Conservation (phyloP, 1,140 invertebrate species). For the Luehdorfia chinensis region DNA sequence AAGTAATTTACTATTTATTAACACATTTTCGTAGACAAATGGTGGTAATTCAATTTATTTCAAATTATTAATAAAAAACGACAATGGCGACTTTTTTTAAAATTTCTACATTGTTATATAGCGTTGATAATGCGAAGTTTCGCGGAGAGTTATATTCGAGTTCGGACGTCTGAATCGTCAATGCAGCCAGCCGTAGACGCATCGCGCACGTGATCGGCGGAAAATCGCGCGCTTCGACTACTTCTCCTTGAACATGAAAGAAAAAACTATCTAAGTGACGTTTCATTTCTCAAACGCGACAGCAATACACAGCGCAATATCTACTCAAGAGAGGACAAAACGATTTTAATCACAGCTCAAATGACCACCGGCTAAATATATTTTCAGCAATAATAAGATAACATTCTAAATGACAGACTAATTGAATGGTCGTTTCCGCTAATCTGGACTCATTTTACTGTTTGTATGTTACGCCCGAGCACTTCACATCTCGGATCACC, state of each 20-base stretch:
- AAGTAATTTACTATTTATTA: too few species aligned
- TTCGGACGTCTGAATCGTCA: conserved; percentile 29
- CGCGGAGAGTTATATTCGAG: conserved; percentile 32
- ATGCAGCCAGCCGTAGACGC: conserved; percentile 36
- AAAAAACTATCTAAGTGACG: conserved; percentile 20
- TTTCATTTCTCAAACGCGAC: conserved; percentile 6
- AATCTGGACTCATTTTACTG: conserved; percentile 50
- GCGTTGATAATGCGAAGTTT: conserved; percentile 14
- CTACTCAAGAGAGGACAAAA: conserved; percentile 2
- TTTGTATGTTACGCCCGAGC: conserved; percentile 36
- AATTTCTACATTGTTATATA: too few species aligned
- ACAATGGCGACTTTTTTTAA: too few species aligned
- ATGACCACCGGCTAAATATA: conserved; percentile 10
- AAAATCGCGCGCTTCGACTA: conserved; percentile 33
- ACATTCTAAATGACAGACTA: conserved; percentile 34
- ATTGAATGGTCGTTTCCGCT: conserved; percentile 58
- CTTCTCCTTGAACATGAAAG: conserved; percentile 40
- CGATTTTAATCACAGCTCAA: not conserved
- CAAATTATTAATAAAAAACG: too few species aligned
- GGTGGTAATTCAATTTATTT: too few species aligned
- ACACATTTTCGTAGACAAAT: too few species aligned
- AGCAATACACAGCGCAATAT: conserved; percentile 8
- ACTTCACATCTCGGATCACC: conserved; percentile 49
- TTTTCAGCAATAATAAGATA: conserved; percentile 29
- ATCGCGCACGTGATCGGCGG: conserved; percentile 48